Conservation (phyloP, 1,140 invertebrate species). For the Telenomus remus region DNA sequence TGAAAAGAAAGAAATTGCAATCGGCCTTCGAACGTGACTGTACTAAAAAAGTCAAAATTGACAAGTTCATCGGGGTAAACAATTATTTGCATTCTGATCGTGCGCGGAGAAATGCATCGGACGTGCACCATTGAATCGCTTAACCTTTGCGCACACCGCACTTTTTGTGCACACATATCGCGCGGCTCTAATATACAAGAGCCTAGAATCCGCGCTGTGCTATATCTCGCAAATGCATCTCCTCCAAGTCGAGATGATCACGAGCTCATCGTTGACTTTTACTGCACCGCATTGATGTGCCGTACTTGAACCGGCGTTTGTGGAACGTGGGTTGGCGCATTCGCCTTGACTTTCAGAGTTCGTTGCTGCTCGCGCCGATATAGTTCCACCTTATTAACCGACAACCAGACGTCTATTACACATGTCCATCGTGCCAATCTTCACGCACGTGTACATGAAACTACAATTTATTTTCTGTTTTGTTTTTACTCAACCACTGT, state of each 20-base stretch:
- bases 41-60: constrained; percentile 9
- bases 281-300: constrained; percentile 54
- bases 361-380: constrained; percentile 4
- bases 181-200: not conserved
- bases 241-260: constrained; percentile 47
- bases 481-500: not conserved
- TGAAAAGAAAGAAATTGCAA: not conserved
- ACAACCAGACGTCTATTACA: constrained; percentile 17
- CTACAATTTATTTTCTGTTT: constrained; percentile 1
- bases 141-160: constrained; percentile 39
- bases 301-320: constrained; percentile 54
- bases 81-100: constrained; percentile 39
- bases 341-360: constrained; percentile 8
- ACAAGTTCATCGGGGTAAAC: constrained; percentile 30
- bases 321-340: constrained; percentile 50
- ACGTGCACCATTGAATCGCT: constrained; percentile 42
- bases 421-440: constrained; percentile 21
- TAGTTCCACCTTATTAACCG: constrained; percentile 21
- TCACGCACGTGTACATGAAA: constrained; percentile 5
- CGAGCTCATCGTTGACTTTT: constrained; percentile 55
- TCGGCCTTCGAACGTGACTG: not conserved
- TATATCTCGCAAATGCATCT: constrained; percentile 55
- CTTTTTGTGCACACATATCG: constrained; percentile 8
- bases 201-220: constrained; percentile 40
- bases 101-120: constrained; percentile 31